phyloP scores from a whole-genome alignment of 37 sponge, comb jelly and placozoan genomes.

The Cliona cf. orientalis region DNA sequence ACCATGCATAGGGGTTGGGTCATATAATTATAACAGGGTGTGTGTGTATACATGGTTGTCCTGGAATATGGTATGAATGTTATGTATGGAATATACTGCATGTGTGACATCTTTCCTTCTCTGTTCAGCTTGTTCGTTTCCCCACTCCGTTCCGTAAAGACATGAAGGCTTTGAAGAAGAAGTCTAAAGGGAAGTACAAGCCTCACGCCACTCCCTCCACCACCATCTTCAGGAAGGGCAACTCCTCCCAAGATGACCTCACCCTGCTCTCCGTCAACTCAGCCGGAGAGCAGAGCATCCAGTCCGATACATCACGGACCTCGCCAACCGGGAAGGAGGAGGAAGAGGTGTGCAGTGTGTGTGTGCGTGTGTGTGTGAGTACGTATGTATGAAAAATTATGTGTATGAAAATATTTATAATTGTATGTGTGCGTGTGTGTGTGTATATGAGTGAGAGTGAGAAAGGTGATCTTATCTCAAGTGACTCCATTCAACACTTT shows the following conservation, averaged over 20 bases:
- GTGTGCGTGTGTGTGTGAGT: slow-evolving; percentile 6
- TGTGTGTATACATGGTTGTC: background rate
- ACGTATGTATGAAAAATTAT: slow-evolving; percentile 8
- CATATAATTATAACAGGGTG: background rate
- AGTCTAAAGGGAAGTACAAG: slow-evolving; percentile 41
- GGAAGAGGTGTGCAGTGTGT: background rate
- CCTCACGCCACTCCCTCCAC: slow-evolving; percentile 58
- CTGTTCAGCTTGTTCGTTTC: slow-evolving; percentile 68
- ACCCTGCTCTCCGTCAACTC: slow-evolving; percentile 15
- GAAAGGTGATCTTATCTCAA: too few relatives aligned
- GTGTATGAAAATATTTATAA: slow-evolving; percentile 8
- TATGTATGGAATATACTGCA: background rate
- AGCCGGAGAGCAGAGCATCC: background rate
- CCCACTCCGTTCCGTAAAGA: slow-evolving; percentile 77
- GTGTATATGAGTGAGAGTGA: too few relatives aligned
- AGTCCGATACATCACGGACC: background rate
- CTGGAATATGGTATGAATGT: background rate
- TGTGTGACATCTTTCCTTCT: background rate
- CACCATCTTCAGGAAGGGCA: slow-evolving; percentile 74
- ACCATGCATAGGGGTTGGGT: background rate
- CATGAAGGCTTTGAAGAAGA: slow-evolving; percentile 42
- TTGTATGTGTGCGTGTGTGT: slow-evolving; percentile 8
- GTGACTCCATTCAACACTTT: too few relatives aligned
- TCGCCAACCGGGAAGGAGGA: background rate
- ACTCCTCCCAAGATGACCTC: slow-evolving; percentile 35